Evolutionary conservation across 2,888 invertebrate species (phyloP).

Genomic region (Aethes cnicana): DNA sequence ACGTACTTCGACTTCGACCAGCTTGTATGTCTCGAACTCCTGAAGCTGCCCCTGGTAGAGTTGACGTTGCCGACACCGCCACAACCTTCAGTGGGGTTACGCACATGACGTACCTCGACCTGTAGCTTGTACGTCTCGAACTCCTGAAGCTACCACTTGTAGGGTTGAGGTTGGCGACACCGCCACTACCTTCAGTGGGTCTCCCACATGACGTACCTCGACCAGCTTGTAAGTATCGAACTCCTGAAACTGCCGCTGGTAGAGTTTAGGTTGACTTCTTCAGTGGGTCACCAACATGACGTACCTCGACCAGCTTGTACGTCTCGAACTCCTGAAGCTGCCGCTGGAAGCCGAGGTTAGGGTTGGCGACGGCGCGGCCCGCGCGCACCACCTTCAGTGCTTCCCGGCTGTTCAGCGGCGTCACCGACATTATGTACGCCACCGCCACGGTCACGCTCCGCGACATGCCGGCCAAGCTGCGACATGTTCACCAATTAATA

Average conservation of each 20-base stretch:
- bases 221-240: no score
- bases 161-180: constrained; percentile 97
- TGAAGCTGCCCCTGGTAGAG: constrained; percentile 96
- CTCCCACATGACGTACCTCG: no score
- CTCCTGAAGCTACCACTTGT: constrained; percentile 97
- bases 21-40: constrained; percentile 91
- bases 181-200: constrained; percentile 95
- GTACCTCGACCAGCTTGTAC: constrained; percentile 88
- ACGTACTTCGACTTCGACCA: constrained; percentile 89
- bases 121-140: constrained; percentile 92
- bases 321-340: constrained; percentile 96
- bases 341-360: constrained; percentile 96
- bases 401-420: constrained; percentile 94
- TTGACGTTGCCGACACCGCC: no score
- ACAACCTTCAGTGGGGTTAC: no score
- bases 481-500: no score
- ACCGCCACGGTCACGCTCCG: constrained; percentile 97
- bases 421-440: constrained; percentile 98
- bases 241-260: no score
- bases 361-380: constrained; percentile 95
- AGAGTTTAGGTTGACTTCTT: no score
- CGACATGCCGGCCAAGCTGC: constrained; percentile 97
- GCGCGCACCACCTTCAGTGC: constrained; percentile 96
- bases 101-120: constrained; percentile 88
- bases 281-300: no score